These are phyloP conservation scores for Phengaris alcon DNA, from an alignment of 2,888 invertebrate genomes.

Conservation along the genomic window DNA sequence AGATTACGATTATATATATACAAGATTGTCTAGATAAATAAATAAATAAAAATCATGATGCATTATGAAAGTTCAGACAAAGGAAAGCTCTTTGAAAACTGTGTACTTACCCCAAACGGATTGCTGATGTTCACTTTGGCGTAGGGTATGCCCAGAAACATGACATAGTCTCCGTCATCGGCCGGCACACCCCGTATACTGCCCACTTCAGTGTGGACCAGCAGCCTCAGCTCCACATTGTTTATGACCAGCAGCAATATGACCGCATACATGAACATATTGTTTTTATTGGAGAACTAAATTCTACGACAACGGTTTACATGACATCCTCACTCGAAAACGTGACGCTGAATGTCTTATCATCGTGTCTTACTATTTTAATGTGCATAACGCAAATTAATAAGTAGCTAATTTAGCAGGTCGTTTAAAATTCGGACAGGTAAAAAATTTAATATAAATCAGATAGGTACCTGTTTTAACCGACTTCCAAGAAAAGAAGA, in stretches of 20 bases:
- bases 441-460: no score
- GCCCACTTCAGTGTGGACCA: slow-evolving; percentile 19
- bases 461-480: no score
- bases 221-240: slow-evolving; percentile 31
- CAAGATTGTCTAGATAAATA: no score
- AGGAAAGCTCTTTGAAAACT: background rate
- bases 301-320: background rate
- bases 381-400: no score
- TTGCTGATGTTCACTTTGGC: slow-evolving; percentile 8
- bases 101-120: slow-evolving; percentile 12
- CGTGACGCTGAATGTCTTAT: background rate
- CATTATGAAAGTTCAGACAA: no score
- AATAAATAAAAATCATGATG: no score
- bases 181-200: slow-evolving; percentile 17
- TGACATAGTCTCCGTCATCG: slow-evolving; percentile 13
- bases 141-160: slow-evolving; percentile 21
- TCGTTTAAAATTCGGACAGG: no score
- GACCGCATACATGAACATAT: background rate
- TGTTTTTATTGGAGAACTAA: background rate
- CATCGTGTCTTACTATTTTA: no score
- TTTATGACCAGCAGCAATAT: background rate
- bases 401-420: no score
- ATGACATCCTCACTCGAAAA: background rate
- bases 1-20: no score
- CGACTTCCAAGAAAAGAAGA: no score